These are phyloP conservation scores for Toxonevra muliebris DNA, from an alignment of 2,888 invertebrate species.

Conservation along the genomic window DNA sequence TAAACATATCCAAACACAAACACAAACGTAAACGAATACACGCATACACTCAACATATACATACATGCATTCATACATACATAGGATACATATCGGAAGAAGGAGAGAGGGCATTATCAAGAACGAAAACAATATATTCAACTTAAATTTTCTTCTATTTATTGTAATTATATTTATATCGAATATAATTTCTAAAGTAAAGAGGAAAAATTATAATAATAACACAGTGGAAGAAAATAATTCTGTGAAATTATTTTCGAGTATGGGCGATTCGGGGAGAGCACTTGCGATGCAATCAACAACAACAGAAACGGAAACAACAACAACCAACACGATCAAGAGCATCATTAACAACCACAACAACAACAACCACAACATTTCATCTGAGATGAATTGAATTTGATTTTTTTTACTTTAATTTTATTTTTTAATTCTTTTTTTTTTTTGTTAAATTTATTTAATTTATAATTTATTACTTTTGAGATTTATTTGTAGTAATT, in stretches of 20 bases:
- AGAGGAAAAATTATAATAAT: too few relatives aligned
- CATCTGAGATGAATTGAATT: constrained; percentile 44
- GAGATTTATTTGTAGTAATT: constrained; percentile 37
- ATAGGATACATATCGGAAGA: constrained; percentile 11
- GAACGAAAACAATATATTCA: not conserved
- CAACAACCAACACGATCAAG: constrained; percentile 4
- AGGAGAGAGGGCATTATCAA: constrained; percentile 27
- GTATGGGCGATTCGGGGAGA: constrained; percentile 6
- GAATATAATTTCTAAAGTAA: constrained; percentile 11
- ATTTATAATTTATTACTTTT: constrained; percentile 33
- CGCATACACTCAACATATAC: not conserved
- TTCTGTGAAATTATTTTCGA: not conserved
- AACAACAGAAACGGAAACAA: not conserved
- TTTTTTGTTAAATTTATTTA: constrained; percentile 28
- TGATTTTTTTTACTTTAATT: constrained; percentile 39
- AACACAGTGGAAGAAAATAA: not conserved
- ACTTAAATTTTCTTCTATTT: constrained; percentile 1
- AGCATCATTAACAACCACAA: constrained; percentile 29
- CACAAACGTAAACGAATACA: constrained; percentile 9
- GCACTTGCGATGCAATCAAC: constrained; percentile 1
- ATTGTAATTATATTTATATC: constrained; percentile 24
- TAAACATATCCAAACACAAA: constrained; percentile 27
- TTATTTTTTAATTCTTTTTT: constrained; percentile 32
- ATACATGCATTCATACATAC: constrained; percentile 29
- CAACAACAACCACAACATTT: constrained; percentile 33